Percentiles rank a stretch among this genome's conserved stretches.
Conservation (phyloP, 2,888 invertebrate species). For the Xestobium rufovillosum region DNA sequence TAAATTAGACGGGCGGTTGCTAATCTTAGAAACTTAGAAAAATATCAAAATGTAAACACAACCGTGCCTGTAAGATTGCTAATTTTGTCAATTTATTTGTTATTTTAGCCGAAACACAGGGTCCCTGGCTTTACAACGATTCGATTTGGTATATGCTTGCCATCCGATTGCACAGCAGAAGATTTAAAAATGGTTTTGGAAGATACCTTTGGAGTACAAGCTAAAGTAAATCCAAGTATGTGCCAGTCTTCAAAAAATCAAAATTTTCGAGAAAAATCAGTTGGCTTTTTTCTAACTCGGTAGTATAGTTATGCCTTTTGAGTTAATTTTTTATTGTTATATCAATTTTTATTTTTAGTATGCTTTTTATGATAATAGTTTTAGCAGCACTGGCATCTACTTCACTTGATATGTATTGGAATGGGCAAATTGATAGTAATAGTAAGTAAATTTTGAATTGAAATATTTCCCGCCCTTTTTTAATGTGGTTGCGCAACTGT, state of each 20-base stretch:
- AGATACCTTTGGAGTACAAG: conserved; percentile 36
- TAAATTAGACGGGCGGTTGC: too few species aligned
- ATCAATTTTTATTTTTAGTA: conserved; percentile 10
- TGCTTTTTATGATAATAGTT: conserved; percentile 11
- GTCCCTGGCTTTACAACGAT: conserved; percentile 51
- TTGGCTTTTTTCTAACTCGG: conserved; percentile 28
- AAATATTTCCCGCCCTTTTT: too few species aligned
- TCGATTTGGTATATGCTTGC: conserved; percentile 54
- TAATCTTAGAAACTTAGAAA: too few species aligned
- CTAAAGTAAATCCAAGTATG: conserved; percentile 27
- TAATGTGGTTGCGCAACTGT: too few species aligned
- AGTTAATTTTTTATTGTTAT: conserved; percentile 5
- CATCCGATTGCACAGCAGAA: conserved; percentile 47
- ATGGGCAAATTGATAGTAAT: too few species aligned
- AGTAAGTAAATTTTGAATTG: too few species aligned
- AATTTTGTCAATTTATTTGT: too few species aligned
- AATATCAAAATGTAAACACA: too few species aligned
- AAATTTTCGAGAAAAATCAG: too few species aligned
- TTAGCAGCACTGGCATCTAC: conserved; percentile 10
- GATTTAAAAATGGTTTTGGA: conserved; percentile 46
- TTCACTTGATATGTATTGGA: too few species aligned
- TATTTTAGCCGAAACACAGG: conserved; percentile 49
- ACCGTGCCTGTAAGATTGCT: too few species aligned
- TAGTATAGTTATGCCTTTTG: too few species aligned
- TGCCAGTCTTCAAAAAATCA: conserved; percentile 24